Evolutionary conservation across 2,888 invertebrate species (phyloP), one percentile per base, ranked within the genome.

Genomic region (Bembecia ichneumoniformis): DNA sequence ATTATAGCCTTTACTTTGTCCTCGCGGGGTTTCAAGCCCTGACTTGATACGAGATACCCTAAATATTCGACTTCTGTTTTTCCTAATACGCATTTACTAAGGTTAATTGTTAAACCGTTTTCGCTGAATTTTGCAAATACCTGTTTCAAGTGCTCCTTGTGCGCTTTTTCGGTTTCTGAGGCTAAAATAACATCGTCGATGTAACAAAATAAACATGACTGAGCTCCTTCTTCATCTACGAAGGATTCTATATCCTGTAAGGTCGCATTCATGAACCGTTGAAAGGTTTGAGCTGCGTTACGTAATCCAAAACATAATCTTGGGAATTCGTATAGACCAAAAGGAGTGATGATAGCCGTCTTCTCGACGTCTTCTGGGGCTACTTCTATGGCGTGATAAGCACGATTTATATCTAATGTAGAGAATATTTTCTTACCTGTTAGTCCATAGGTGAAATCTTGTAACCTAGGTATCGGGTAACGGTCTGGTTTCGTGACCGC

Each of bases 121-220:
- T 54, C 13, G 3, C 48, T 34, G 1, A 54, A 49, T 10, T 50
- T 16, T n/a, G n/a, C n/a, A n/a, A n/a, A n/a, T n/a, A n/a, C n/a
- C 14, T 45, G 15, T 16, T 43, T 47, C 40, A 17, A 57, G 56
- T n/a, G 43, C 35, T n/a, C 17, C 14, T 11, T 35, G n/a, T 3
- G 2, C 3, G 17, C 3, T 17, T 15, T 34, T 9, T 45, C 48
- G 34, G 51, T 49, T 9, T 20, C 14, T 7, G 60, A 63, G 4
- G 60, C 60, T 1, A 69, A 53, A 3, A 71, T 53, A 10, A 69
- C 56, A 49, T 72, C 71, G 49, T 73, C 70, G 3, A 71, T 55
- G 50, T 66, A 73, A 1, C 49, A 47, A 48, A 57, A 63, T 3
- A 54, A 49, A 49, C 45, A 58, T 10, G 57, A 55, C 15, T 47